Base-by-base conservation (phyloP, 2,888 invertebrate genomes). In the Idaea straminata region DNA sequence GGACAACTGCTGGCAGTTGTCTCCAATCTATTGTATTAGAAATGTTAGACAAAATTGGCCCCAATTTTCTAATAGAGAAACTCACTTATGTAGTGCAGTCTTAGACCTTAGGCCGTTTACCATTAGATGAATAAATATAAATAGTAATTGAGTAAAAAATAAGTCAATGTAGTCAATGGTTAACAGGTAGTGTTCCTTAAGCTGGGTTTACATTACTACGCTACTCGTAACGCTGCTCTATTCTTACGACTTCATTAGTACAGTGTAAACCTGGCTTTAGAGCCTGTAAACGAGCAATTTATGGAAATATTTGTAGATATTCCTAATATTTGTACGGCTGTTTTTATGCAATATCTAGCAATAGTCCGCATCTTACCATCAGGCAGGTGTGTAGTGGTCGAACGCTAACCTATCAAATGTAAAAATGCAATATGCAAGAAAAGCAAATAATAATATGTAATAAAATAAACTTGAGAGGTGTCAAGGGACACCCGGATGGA, bases 101-200 rank as follows among this genome's bases (percentile, higher is more conserved):
- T 86, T 83, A 77, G 77, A 74, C 69, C 80, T 73, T 77, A 82
- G 88, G 86, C 87, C 73, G 73, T 80, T 76, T 79, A 87, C 83
- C 82, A 83, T 87, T 89, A 91, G 86, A 73, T 83, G 85, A 83
- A 83, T 62, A 69, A 88, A 89, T 84, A 87, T 87, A 87, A 66
- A 80, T 91, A 88, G 88, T 87, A 87, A 89, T 88, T 82, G 83
- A 78, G 78, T 85, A 85, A 85, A 77, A 82, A 82, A 80, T 90
- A 90, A 89, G 89, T 89, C 82, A 83, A 89, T 86, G 91, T 92
- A 92, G 91, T 91, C 90, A 83, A 83, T 88, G 89, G 89, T 91
- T 91, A 83, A 84, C 83, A 84, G 88, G 89, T 92, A 92, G 91
- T 88, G 83, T 86, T 91, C 6, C 34, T 34, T 59, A 59, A 13